phyloP scores from a whole-genome alignment of 2,888 invertebrate species.

The Ommatoiulus sabulosus region DNA sequence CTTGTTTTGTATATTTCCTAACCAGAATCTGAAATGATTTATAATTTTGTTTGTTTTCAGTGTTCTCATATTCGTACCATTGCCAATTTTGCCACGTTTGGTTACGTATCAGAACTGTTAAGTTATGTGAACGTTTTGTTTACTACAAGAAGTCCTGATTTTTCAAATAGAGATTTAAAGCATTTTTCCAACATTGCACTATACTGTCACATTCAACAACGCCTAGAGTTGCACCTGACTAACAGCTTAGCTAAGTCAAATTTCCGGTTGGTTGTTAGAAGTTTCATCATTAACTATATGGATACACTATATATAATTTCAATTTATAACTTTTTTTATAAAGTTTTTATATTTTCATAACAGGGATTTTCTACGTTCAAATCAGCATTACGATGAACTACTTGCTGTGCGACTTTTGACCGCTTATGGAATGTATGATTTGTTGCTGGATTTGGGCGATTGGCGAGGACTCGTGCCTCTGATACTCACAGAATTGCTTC shows the following conservation, averaged over 20 bases:
- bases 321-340: background rate
- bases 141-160: constrained; percentile 69
- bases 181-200: constrained; percentile 77
- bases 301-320: background rate
- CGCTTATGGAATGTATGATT: constrained; percentile 75
- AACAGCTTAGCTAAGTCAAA: constrained; percentile 8
- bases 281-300: background rate
- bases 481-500: constrained; percentile 72
- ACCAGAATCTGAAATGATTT: background rate
- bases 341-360: constrained; percentile 41
- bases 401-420: constrained; percentile 75
- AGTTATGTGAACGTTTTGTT: constrained; percentile 73
- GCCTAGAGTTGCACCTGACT: constrained; percentile 66
- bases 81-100: constrained; percentile 74
- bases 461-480: constrained; percentile 73
- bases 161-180: constrained; percentile 72
- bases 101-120: constrained; percentile 74
- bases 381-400: constrained; percentile 76
- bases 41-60: constrained; percentile 64
- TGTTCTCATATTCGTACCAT: constrained; percentile 74
- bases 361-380: constrained; percentile 72
- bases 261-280: constrained; percentile 63
- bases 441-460: constrained; percentile 72
- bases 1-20: background rate
- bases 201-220: constrained; percentile 75